A percentile compares a stretch with the other conserved stretches of the same genome.
These are phyloP conservation scores for Oryctolagus cuniculus DNA, from an alignment of 2,113 vertebrate species.

Conservation along the genomic window DNA sequence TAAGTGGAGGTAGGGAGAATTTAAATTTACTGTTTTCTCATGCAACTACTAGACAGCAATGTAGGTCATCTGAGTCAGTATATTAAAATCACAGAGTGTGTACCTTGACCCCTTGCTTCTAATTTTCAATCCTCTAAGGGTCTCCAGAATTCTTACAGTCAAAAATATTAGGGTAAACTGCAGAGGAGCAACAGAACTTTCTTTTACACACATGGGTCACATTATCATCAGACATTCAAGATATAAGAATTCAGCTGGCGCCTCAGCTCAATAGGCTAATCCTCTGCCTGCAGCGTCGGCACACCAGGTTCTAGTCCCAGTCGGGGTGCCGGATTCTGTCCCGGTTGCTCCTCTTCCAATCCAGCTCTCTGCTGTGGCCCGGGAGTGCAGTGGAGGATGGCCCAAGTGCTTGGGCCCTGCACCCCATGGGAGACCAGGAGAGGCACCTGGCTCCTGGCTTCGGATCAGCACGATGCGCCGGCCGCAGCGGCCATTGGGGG, in stretches of 20 bases:
- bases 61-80: background rate
- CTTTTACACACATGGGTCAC: background rate
- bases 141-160: conserved; percentile 28
- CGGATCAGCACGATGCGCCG: no score
- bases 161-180: background rate
- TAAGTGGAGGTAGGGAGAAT: background rate
- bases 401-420: no score
- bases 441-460: no score
- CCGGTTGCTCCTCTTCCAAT: no score
- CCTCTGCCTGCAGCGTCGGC: no score
- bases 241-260: background rate
- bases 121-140: conserved; percentile 22
- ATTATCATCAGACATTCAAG: background rate
- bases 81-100: background rate
- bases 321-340: no score
- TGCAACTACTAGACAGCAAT: background rate
- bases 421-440: no score
- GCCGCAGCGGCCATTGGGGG: no score
- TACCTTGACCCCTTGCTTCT: background rate
- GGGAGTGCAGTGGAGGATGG: no score
- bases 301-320: no score
- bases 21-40: conserved; percentile 20
- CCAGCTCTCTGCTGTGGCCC: no score
- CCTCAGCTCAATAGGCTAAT: no score
- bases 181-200: conserved; percentile 49